These are phyloP conservation scores for Phaetusa simplex DNA, from an alignment of 2,113 vertebrate species.

Conservation along the genomic window DNA sequence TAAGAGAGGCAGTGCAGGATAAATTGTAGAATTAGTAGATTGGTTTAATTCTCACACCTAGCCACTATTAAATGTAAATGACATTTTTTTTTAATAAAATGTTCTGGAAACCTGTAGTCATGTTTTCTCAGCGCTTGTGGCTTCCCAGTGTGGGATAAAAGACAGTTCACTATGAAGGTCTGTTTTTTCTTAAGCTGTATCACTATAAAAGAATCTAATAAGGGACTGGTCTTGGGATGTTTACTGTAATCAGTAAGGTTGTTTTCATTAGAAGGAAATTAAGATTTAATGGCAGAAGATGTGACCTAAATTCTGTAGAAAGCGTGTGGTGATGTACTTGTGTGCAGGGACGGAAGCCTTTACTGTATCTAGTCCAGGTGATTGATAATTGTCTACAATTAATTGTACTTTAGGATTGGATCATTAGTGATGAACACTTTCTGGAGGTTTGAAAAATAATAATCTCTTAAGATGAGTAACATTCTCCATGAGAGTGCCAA, in stretches of 20 bases:
- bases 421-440: accelerated
- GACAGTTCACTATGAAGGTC: not conserved
- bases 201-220: not conserved
- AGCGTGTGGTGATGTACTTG: not conserved
- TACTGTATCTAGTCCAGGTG: not conserved
- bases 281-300: not conserved
- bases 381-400: not conserved
- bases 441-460: not conserved
- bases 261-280: not conserved
- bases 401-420: not conserved
- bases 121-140: not conserved
- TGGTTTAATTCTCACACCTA: not conserved
- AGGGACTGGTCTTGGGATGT: not conserved
- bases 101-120: not conserved
- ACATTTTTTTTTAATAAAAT: not conserved
- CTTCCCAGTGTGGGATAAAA: not conserved
- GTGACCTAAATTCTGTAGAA: not conserved
- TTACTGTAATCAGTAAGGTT: not conserved
- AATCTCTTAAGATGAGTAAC: not conserved
- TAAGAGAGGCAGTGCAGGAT: not conserved
- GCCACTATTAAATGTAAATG: not conserved
- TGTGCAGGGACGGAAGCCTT: not conserved
- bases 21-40: not conserved
- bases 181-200: not conserved
- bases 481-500: not conserved